These are phyloP conservation scores for Meriones psammophilus DNA, from an alignment of 2,797 vertebrate species.

Conservation along the genomic window DNA sequence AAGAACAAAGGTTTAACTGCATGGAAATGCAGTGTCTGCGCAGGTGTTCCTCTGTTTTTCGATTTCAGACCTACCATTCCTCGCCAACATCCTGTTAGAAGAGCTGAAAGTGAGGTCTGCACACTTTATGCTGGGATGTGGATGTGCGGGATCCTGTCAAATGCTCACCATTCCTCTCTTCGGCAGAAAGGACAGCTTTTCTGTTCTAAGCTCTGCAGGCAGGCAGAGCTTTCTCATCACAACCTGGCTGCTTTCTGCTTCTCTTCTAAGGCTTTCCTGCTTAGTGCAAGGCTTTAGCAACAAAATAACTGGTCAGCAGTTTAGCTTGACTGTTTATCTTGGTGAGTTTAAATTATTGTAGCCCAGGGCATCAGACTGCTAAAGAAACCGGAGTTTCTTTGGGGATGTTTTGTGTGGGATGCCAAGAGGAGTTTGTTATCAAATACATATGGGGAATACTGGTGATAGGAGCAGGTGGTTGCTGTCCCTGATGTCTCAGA, in stretches of 20 bases:
- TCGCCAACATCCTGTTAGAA: background rate
- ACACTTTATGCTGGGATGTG: background rate
- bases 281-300: background rate
- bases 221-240: background rate
- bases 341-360: constrained; percentile 13
- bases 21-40: background rate
- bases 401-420: background rate
- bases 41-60: background rate
- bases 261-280: background rate
- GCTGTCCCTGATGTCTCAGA: background rate
- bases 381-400: background rate
- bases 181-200: background rate
- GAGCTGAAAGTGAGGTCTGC: background rate
- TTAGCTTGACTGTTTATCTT: constrained; percentile 13
- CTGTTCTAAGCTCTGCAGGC: background rate
- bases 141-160: background rate
- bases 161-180: background rate
- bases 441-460: background rate
- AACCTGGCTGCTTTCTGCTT: background rate
- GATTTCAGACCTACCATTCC: background rate
- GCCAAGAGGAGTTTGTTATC: background rate
- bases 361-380: background rate
- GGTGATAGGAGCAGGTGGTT: background rate
- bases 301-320: background rate
- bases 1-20: background rate